phyloP scores from a whole-genome alignment of 92 coral and sea anemone species.

The Paragorgia papillata region DNA sequence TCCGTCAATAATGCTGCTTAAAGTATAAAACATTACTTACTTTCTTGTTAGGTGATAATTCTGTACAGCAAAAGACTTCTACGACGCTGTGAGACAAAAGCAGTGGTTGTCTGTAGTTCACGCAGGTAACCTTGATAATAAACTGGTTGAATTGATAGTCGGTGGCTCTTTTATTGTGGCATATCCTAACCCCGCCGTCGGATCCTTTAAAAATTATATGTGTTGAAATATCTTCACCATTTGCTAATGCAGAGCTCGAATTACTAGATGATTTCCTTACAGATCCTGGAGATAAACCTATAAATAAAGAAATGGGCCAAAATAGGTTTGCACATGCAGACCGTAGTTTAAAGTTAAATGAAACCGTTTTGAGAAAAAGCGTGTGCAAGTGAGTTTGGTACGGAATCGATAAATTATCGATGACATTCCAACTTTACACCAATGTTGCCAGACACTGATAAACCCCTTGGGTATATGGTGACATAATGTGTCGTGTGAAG shows the following conservation, averaged over 20 bases:
- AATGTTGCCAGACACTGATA: constrained; percentile 20
- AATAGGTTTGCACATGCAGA: background rate
- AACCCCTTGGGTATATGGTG: constrained; percentile 17
- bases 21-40: background rate
- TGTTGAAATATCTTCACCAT: constrained; percentile 39
- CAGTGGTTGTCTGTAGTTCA: background rate
- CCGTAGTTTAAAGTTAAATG: background rate
- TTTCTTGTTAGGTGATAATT: background rate
- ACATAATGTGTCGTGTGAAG: constrained; percentile 13
- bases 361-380: background rate
- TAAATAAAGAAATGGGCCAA: constrained; percentile 19
- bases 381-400: background rate
- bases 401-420: background rate
- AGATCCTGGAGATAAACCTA: constrained; percentile 29
- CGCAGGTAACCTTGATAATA: constrained; percentile 5
- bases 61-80: background rate
- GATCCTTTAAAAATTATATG: constrained; percentile 34
- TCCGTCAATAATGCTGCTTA: background rate
- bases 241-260: constrained; percentile 23
- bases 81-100: background rate
- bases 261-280: constrained; percentile 31
- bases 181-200: constrained; percentile 24
- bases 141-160: constrained; percentile 14
- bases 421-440: constrained; percentile 11
- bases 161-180: constrained; percentile 36